These are phyloP conservation scores for Microchrysa polita DNA, from an alignment of 2,888 invertebrate species.

Conservation along the genomic window DNA sequence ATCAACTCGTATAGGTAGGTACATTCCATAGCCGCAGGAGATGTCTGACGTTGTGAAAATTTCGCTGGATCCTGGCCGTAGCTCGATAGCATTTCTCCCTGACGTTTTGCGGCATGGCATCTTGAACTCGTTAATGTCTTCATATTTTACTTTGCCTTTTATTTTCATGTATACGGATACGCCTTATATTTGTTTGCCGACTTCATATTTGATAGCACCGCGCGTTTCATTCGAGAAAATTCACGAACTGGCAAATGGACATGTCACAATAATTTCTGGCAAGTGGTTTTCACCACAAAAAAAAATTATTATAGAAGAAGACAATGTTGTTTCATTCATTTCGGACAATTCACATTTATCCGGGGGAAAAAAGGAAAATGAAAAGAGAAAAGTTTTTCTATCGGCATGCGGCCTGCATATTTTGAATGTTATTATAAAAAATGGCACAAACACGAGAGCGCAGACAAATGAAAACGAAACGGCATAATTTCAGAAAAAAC, in stretches of 20 bases:
- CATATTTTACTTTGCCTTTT: conserved; percentile 23
- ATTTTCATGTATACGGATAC: background rate
- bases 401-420: background rate
- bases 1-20: too few species aligned
- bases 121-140: conserved; percentile 35
- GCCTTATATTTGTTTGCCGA: background rate
- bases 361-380: background rate
- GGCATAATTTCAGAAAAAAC: background rate
- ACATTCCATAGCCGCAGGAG: background rate
- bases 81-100: conserved; percentile 19
- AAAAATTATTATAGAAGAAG: too few species aligned
- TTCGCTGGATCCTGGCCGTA: background rate
- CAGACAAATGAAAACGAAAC: background rate
- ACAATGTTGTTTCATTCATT: conserved; percentile 2
- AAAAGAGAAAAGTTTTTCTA: background rate
- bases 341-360: background rate
- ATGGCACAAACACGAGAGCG: background rate
- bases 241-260: background rate
- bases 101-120: conserved; percentile 34
- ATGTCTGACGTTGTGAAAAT: conserved; percentile 9
- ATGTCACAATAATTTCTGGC: conserved; percentile 11
- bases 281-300: background rate
- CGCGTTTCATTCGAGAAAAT: background rate
- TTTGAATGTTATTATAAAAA: conserved; percentile 6
- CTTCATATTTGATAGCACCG: background rate